These are phyloP conservation scores for Drosophila conformis DNA, from an alignment of 2,888 invertebrate genomes.

Conservation along the genomic window DNA sequence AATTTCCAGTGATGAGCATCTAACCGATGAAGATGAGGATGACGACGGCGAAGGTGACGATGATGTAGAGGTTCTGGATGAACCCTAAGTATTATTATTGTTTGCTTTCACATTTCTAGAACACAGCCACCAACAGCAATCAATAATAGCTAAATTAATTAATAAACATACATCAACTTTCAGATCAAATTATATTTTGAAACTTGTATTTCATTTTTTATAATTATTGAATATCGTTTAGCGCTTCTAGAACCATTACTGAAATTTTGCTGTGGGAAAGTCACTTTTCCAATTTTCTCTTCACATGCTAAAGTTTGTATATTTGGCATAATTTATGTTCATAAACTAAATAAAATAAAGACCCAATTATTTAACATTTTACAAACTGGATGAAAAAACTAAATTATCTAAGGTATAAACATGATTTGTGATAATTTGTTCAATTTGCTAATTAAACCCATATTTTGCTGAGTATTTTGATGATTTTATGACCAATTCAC, in stretches of 20 bases:
- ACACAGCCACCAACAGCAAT: constrained; percentile 5
- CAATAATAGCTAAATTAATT: background rate
- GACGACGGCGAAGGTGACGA: constrained; percentile 12
- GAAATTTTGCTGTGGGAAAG: background rate
- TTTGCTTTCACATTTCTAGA: constrained; percentile 25
- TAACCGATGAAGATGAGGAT: constrained; percentile 13
- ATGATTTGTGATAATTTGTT: background rate
- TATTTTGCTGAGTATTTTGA: background rate
- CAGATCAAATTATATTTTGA: background rate
- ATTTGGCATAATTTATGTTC: background rate
- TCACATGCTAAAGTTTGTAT: background rate
- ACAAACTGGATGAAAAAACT: background rate
- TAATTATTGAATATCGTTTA: background rate
- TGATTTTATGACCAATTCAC: too few relatives aligned
- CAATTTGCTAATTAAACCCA: background rate
- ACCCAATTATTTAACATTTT: background rate
- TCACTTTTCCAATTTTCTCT: background rate
- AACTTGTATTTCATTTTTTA: background rate
- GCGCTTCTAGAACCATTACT: background rate
- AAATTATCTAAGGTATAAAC: background rate
- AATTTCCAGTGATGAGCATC: constrained; percentile 23
- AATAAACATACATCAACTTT: background rate
- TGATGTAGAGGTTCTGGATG: background rate
- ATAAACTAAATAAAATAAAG: too few relatives aligned
- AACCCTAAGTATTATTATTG: constrained; percentile 14